phyloP scores from a whole-genome alignment of 1,140 invertebrate species.

The Orius insidiosus region DNA sequence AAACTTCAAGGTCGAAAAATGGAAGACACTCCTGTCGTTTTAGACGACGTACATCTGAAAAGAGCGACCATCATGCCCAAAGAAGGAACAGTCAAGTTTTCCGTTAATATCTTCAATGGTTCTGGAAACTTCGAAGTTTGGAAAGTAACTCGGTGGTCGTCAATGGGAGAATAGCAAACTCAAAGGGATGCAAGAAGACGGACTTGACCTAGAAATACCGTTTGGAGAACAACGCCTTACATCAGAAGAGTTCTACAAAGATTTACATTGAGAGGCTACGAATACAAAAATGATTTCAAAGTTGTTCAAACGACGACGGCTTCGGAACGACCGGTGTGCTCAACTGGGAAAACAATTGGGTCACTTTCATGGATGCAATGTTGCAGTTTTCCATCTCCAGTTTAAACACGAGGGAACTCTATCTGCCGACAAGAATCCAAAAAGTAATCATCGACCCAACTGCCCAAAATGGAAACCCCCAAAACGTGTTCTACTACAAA shows the following conservation, averaged over 20 bases:
- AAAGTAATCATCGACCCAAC: conserved; percentile 61
- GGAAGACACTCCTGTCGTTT: conserved; percentile 62
- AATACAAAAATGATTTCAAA: no score
- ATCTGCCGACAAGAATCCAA: conserved; percentile 71
- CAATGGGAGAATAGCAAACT: no score
- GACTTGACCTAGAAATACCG: no score
- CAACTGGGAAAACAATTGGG: conserved; percentile 74
- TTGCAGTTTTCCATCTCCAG: conserved; percentile 74
- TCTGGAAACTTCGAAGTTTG: conserved; percentile 81
- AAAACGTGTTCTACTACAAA: conserved; percentile 1
- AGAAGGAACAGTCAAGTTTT: conserved; percentile 63
- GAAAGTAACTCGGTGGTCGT: conserved; percentile 73
- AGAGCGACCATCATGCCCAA: conserved; percentile 82
- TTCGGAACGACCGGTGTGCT: conserved; percentile 27
- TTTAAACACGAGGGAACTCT: conserved; percentile 50
- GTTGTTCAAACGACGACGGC: no score
- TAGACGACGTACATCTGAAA: conserved; percentile 78
- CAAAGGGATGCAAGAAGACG: no score
- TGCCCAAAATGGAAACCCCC: conserved; percentile 28
- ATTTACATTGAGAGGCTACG: no score
- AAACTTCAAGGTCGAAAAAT: conserved; percentile 60
- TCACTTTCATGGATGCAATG: conserved; percentile 84
- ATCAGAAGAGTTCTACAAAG: no score
- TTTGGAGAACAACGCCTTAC: no score
- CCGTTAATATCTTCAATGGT: conserved; percentile 73